A percentile compares a stretch with the other conserved stretches of the same genome.
Conservation (phyloP, 2,113 vertebrate genomes). For the Alosa alosa region DNA sequence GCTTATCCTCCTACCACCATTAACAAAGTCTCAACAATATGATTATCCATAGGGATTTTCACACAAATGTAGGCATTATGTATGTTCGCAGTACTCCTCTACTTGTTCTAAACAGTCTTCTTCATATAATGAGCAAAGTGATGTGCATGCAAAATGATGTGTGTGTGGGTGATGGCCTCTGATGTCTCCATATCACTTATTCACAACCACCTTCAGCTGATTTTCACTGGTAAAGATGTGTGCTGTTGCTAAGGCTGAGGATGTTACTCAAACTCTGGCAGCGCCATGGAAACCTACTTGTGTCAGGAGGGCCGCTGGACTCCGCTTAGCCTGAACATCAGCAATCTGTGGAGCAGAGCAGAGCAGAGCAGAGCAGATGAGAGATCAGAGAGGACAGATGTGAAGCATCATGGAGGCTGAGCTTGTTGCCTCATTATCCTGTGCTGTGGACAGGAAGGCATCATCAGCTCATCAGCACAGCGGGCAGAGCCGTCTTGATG, state of each 20-base stretch:
- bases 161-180: background rate
- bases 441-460: background rate
- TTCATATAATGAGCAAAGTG: background rate
- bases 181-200: background rate
- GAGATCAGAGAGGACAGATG: background rate
- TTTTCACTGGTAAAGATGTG: background rate
- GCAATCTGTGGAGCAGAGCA: conserved; percentile 70
- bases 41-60: background rate
- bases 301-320: conserved; percentile 79
- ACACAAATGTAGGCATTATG: background rate
- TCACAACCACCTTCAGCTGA: background rate
- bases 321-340: conserved; percentile 69
- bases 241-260: background rate
- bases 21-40: background rate
- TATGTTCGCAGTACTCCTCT: too few relatives aligned
- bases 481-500: conserved; percentile 22
- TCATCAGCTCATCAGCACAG: background rate
- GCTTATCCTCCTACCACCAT: background rate
- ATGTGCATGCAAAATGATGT: background rate
- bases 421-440: background rate
- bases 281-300: conserved; percentile 69
- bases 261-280: background rate
- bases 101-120: background rate
- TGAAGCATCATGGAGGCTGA: background rate
- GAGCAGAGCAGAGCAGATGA: conserved; percentile 46